Evolutionary conservation across 1,140 invertebrate genomes (phyloP).

Genomic region (Aphis craccivora): DNA sequence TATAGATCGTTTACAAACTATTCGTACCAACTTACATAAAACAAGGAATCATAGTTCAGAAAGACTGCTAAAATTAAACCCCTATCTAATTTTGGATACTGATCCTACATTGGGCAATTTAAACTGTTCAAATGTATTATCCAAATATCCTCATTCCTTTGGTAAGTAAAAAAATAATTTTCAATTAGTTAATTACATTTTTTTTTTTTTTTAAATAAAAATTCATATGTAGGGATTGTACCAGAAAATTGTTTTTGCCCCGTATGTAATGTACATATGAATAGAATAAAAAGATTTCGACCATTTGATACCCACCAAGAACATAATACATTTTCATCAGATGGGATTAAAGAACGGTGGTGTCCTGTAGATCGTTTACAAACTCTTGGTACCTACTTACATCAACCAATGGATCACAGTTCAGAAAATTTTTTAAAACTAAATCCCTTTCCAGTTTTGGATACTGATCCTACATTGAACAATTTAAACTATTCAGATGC

Average conservation of each 20-base stretch:
- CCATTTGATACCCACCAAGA: constrained; percentile 21
- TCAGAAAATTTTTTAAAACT: neutral
- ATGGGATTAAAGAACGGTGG: no score
- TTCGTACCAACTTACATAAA: constrained; percentile 5
- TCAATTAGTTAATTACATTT: neutral
- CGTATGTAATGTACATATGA: constrained; percentile 39
- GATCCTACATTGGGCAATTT: constrained; percentile 23
- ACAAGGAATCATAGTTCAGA: neutral
- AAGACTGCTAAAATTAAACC: constrained; percentile 15
- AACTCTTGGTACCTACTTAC: neutral
- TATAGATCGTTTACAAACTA: constrained; percentile 2
- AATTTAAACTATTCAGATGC: neutral
- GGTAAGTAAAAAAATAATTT: neutral
- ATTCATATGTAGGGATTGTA: neutral
- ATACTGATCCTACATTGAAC: constrained; percentile 27
- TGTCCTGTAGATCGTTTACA: no score
- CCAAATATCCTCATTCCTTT: neutral
- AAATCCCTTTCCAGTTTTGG: constrained; percentile 1
- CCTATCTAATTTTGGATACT: constrained; percentile 28
- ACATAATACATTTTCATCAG: no score
- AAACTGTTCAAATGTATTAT: constrained; percentile 7
- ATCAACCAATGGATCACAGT: neutral
- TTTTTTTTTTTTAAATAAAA: neutral
- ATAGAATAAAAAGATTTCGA: constrained; percentile 30
- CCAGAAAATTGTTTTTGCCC: neutral